Evolutionary conservation across 2,113 vertebrate species (phyloP).

Genomic region (Oceanites oceanicus): DNA sequence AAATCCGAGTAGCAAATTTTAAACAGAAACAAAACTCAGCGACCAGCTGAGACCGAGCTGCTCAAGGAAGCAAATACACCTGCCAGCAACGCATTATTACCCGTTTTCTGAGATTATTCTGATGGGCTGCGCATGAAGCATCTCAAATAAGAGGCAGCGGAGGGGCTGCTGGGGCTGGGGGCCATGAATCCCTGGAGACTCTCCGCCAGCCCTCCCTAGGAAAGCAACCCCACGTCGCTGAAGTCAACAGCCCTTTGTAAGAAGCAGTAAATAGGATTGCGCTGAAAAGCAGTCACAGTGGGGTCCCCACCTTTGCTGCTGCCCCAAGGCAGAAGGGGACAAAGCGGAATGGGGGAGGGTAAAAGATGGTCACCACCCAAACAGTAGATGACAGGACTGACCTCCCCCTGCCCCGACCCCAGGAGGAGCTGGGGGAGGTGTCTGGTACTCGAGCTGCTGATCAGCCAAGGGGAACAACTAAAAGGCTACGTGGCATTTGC

Average conservation of each 20-base stretch:
- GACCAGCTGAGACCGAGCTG: not conserved
- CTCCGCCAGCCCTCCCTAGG: not conserved
- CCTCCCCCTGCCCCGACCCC: slow-evolving; percentile 34
- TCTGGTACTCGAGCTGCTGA: slow-evolving; percentile 32
- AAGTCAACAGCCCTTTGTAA: not conserved
- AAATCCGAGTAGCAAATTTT: not conserved
- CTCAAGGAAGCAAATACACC: slow-evolving; percentile 37
- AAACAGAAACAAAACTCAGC: not conserved
- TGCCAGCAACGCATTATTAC: not conserved
- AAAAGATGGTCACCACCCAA: not conserved
- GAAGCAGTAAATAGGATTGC: rapidly evolving
- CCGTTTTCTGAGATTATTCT: rapidly evolving
- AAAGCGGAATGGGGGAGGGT: not conserved
- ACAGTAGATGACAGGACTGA: slow-evolving; percentile 16
- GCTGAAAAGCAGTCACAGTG: not conserved
- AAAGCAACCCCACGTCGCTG: not conserved
- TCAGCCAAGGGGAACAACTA: slow-evolving; percentile 59
- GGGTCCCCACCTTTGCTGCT: not conserved
- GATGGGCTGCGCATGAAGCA: rapidly evolving
- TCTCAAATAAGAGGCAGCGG: not conserved
- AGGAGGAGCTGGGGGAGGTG: slow-evolving; percentile 53
- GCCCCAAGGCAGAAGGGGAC: not conserved
- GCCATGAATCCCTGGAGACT: not conserved
- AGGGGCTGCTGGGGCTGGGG: not conserved
- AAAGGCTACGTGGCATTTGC: slow-evolving; percentile 72